Evolutionary conservation across 2,113 vertebrate genomes (phyloP), one percentile per base, ranked within the genome.

Genomic region (Corvus hawaiiensis): DNA sequence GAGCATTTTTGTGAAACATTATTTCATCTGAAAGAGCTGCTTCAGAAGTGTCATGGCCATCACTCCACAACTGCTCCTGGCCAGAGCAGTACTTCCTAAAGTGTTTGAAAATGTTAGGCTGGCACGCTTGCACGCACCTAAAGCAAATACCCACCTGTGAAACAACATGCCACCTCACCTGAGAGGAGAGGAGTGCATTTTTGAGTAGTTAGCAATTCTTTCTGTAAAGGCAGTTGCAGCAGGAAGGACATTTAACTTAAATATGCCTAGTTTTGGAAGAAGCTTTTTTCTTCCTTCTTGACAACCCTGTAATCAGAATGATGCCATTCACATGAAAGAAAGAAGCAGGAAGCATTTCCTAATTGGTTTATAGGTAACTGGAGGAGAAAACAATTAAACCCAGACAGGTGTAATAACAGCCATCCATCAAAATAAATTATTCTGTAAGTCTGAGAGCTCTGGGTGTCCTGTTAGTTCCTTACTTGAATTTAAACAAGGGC

Each of bases 351-450:
- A 75, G 54, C 1, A 0, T 69, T 87, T 94, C 66, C 54, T 94
- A 91, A 94, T 85, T 95, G 54, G 69, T 22, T 91, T 79, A 39
- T 43, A 62, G 49, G 77, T 87, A 94, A 91, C 54, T 66, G 49
- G 66, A 94, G 54, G 71, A 94, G 91, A 95, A 95, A 96, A 94
- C 87, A 93, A 89, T 94, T 96, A 94, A 95, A 87, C 28, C n/a
- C 10, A 16, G 89, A 43, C 61, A 92, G 58, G 32, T 66, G 18
- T 87, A 94, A 89, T 89, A 87, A 85, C 87, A 91, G 16, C 55
- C 66, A 87, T 91, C 84, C 82, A 93, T 94, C 91, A 95, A 85
- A 96, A 89, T 46, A 76, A 95, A 93, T 71, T 27, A 44, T 30
- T 86, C 62, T 74, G 13, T 37, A 46, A 76, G 43, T 52, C 52